Evolutionary conservation across 2,888 invertebrate species (phyloP), one percentile per base, ranked within the genome.

Genomic region (Cyclophora albipunctata): DNA sequence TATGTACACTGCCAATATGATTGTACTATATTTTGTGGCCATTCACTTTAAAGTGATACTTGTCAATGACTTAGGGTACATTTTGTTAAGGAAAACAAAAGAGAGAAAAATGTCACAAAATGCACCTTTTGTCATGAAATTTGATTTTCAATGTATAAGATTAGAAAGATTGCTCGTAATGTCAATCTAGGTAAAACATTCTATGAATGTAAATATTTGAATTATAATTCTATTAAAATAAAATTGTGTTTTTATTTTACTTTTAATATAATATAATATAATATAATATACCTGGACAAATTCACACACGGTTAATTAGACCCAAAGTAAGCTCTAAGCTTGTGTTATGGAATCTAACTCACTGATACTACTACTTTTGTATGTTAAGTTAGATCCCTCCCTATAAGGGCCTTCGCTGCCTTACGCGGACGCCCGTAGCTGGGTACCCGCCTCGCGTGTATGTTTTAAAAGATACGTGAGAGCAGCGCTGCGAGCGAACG

Each of bases 121-220:
- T 77, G 73, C 64, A 71, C 70, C 65, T 63, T 57, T 49, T 48
- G 66, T 69, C 64, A 60, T 58, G 56, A 44, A 57, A 62, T 62
- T 67, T 66, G 62, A 68, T 63, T 20, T 64, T 64, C 69, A 66
- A 70, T 69, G 62, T 69, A 58, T 72, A 73, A 72, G 73, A 66
- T 78, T 75, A 73, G 67, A 73, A 72, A 69, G 81, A 80, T 83
- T 81, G 78, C 79, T 75, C 63, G 49, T 71, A 60, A 62, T 75
- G 67, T 68, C 75, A 79, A 82, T 82, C 78, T 76, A 71, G 83
- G 64, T 83, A 81, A 81, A 86, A 81, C 87, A 85, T 87, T 86
- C 84, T 81, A 83, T 86, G 85, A 86, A 87, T 86, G 84, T 81
- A 57, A 66, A 50, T 48, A 33, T 45, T 64, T 66, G 43, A 43